Evolutionary conservation across 2,797 vertebrate species (phyloP).

Genomic region (Potorous gilbertii): DNA sequence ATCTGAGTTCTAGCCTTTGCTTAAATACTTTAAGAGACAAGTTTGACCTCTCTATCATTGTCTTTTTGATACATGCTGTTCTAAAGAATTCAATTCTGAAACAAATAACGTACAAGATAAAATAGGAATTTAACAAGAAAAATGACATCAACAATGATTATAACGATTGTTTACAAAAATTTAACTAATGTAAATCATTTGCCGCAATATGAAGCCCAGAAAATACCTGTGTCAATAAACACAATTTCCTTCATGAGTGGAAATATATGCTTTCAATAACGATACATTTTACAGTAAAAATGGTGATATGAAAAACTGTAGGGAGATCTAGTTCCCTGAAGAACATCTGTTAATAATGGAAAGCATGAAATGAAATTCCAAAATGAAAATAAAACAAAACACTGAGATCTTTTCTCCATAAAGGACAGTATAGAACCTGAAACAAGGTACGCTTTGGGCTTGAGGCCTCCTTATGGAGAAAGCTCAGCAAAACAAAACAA

Average conservation of each 20-base stretch:
- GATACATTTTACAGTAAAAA: background rate
- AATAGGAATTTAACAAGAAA: background rate
- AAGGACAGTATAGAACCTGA: background rate
- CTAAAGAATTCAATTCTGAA: background rate
- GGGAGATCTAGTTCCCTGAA: background rate
- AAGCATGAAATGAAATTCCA: background rate
- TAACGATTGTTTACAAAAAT: background rate
- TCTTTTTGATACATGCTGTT: background rate
- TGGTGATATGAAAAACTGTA: background rate
- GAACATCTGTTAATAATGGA: background rate
- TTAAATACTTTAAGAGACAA: background rate
- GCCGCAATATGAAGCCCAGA: background rate
- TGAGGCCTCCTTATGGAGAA: background rate
- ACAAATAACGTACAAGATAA: background rate
- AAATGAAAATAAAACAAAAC: background rate
- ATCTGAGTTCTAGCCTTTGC: background rate
- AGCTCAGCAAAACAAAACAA: too few species aligned
- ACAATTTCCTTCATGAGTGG: background rate
- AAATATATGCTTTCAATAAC: background rate
- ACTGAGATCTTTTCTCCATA: background rate
- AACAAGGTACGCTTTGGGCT: background rate
- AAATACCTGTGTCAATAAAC: background rate
- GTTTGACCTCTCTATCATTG: background rate
- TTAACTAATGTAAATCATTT: background rate
- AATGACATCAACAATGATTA: background rate